A percentile compares a stretch with the other conserved stretches of the same genome.
Evolutionary conservation across 2,888 invertebrate species (phyloP).

Genomic region (Eumerus sabulonum): DNA sequence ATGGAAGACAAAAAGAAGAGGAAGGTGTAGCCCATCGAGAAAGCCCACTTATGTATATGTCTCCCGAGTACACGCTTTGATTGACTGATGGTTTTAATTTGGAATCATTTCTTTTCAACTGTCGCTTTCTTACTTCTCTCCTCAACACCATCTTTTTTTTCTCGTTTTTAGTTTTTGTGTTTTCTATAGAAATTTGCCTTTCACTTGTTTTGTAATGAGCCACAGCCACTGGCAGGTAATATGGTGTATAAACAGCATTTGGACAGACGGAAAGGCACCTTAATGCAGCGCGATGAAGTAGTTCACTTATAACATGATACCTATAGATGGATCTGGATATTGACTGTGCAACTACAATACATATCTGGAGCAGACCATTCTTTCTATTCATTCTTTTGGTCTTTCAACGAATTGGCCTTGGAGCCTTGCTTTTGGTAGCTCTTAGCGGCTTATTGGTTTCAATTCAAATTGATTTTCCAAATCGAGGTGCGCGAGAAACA

Average conservation of each 20-base stretch:
- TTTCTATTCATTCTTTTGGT: conserved; percentile 18
- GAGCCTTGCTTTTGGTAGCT: conserved; percentile 18
- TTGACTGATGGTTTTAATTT: conserved; percentile 53
- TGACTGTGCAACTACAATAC: conserved; percentile 32
- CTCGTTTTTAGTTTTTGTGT: conserved; percentile 14
- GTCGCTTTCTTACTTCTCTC: not conserved
- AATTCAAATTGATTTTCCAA: conserved; percentile 47
- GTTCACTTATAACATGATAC: conserved; percentile 46
- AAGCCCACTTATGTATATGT: conserved; percentile 36
- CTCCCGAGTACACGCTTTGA: conserved; percentile 30
- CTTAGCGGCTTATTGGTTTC: conserved; percentile 34
- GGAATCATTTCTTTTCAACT: conserved; percentile 22
- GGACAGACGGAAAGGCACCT: conserved; percentile 54
- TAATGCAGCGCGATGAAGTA: conserved; percentile 53
- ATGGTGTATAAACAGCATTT: conserved; percentile 36
- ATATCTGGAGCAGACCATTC: conserved; percentile 49
- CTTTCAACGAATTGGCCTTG: conserved; percentile 35
- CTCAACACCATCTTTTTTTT: conserved; percentile 13
- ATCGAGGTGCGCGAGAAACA: conserved; percentile 19
- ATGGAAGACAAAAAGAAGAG: no score
- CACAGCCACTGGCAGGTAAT: conserved; percentile 5
- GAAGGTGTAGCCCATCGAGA: not conserved
- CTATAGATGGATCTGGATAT: conserved; percentile 18
- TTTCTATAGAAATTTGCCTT: conserved; percentile 62
- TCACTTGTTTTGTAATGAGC: conserved; percentile 61